These are phyloP conservation scores for Eurystomus gularis DNA, from an alignment of 2,113 vertebrate species.

Conservation along the genomic window DNA sequence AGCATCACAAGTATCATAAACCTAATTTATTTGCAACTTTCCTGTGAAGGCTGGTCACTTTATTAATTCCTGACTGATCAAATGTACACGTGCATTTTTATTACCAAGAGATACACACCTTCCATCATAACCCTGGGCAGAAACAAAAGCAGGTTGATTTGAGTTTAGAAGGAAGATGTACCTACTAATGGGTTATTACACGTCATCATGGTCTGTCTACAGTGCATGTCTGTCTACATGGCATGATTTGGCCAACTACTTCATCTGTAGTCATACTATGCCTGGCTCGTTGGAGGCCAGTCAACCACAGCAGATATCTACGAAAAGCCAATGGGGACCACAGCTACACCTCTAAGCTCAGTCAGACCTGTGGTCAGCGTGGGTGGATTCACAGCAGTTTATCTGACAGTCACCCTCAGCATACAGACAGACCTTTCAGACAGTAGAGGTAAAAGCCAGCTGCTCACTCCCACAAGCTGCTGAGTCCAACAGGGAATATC, in stretches of 20 bases:
- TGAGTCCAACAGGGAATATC: neutral
- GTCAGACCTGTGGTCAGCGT: neutral
- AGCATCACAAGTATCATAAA: neutral
- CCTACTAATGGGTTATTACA: neutral
- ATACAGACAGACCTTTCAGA: neutral
- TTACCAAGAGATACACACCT: neutral
- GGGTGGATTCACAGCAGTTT: neutral
- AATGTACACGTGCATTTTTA: neutral
- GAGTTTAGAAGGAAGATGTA: neutral
- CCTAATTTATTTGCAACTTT: neutral
- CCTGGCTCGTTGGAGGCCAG: neutral
- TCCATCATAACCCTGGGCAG: neutral
- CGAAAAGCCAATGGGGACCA: neutral
- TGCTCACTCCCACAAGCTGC: neutral
- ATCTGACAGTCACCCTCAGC: neutral
- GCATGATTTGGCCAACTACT: neutral
- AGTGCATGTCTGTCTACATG: neutral
- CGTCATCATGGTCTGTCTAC: neutral
- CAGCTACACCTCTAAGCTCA: neutral
- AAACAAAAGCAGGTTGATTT: neutral
- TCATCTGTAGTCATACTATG: neutral
- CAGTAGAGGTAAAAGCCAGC: neutral
- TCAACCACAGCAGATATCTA: neutral
- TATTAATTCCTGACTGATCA: neutral
- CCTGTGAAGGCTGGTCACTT: neutral